These are phyloP conservation scores for Epinephelus moara DNA, from an alignment of 2,113 vertebrate species.

Conservation along the genomic window DNA sequence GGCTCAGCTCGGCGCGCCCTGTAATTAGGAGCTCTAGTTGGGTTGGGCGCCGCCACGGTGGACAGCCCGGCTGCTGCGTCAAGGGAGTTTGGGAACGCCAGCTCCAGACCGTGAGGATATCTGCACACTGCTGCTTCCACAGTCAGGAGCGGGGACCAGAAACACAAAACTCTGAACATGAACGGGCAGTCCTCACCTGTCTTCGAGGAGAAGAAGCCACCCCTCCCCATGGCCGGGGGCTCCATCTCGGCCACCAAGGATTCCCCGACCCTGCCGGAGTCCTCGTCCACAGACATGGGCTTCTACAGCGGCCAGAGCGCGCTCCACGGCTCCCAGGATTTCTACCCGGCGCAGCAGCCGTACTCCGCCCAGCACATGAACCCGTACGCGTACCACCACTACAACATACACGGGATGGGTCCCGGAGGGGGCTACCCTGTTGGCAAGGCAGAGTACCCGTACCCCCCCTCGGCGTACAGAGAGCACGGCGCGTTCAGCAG, in stretches of 20 bases:
- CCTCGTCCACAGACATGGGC: constrained; percentile 88
- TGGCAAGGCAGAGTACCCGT: constrained; percentile 90
- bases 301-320: constrained; percentile 88
- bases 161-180: constrained; percentile 39
- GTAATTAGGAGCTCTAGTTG: constrained; percentile 78
- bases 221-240: constrained; percentile 84
- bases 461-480: constrained; percentile 86
- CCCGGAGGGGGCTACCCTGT: constrained; percentile 86
- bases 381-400: constrained; percentile 88
- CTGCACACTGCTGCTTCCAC: neutral
- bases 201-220: constrained; percentile 89
- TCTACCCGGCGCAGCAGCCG: constrained; percentile 81
- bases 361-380: constrained; percentile 86
- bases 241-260: constrained; percentile 87
- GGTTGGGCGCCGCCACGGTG: constrained; percentile 79
- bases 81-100: constrained; percentile 61
- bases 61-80: constrained; percentile 70
- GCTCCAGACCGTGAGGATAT: constrained; percentile 45
- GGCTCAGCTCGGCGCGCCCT: constrained; percentile 78
- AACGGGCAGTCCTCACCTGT: constrained; percentile 83
- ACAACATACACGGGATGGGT: constrained; percentile 88
- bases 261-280: constrained; percentile 90
- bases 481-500: constrained; percentile 88
- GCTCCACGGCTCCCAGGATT: constrained; percentile 86
- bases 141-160: no score